These are phyloP conservation scores for Trichomalopsis sarcophagae DNA, from an alignment of 1,140 invertebrate genomes.

Conservation along the genomic window DNA sequence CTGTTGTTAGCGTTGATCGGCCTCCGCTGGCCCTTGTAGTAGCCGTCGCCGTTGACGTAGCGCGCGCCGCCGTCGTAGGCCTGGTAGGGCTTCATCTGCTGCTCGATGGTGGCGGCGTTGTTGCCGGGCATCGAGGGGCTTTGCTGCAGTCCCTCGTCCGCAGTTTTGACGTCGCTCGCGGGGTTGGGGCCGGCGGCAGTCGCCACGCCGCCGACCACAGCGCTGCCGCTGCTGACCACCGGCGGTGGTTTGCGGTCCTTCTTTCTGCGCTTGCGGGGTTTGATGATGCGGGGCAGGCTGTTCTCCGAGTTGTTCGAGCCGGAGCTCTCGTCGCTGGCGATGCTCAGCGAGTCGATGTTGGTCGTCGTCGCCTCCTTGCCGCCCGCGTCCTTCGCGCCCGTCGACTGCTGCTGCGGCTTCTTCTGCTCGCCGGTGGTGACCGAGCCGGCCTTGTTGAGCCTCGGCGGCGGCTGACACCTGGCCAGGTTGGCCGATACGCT, in stretches of 20 bases:
- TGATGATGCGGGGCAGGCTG: conserved; percentile 89
- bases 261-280: conserved; percentile 90
- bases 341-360: conserved; percentile 81
- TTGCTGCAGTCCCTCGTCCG: conserved; percentile 68
- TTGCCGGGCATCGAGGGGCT: conserved; percentile 60
- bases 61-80: conserved; percentile 37
- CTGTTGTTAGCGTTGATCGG: conserved; percentile 57
- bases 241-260: conserved; percentile 86
- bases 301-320: conserved; percentile 83
- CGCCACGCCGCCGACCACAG: conserved; percentile 66
- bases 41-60: conserved; percentile 27
- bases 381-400: conserved; percentile 45
- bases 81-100: conserved; percentile 60
- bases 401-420: conserved; percentile 49
- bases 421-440: conserved; percentile 42
- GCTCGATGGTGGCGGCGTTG: conserved; percentile 57
- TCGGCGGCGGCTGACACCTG: conserved; percentile 42
- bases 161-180: conserved; percentile 69
- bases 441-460: neutral
- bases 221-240: conserved; percentile 49
- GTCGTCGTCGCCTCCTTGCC: conserved; percentile 51
- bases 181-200: conserved; percentile 60
- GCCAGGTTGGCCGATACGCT: conserved; percentile 36
- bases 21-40: conserved; percentile 47
- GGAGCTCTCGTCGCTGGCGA: conserved; percentile 86